Conservation (phyloP, 1,140 invertebrate species). For the Aphelinus atriplicis region DNA sequence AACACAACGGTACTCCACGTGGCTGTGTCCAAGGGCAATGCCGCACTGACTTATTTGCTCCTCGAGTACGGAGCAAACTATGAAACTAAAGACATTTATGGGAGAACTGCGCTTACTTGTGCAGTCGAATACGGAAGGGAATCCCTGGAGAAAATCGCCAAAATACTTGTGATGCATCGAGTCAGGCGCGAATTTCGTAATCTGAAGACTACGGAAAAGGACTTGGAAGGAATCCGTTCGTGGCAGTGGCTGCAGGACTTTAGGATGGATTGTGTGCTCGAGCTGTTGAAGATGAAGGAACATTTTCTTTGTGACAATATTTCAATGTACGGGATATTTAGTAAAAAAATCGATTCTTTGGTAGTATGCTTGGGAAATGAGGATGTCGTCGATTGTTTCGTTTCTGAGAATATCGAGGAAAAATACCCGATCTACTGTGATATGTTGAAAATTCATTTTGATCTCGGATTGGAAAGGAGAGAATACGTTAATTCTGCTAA, state of each 20-base stretch:
- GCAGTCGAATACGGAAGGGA: constrained; percentile 4
- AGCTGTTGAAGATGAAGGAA: constrained; percentile 7
- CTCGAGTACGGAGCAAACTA: constrained; percentile 3
- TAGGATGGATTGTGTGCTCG: not conserved
- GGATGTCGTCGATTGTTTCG: not conserved
- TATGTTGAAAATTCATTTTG: not conserved
- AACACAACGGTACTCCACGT: constrained; percentile 20
- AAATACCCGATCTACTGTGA: constrained; percentile 1
- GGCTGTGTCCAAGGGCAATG: not conserved
- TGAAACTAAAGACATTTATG: not conserved
- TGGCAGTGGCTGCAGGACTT: not conserved
- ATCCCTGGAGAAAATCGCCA: not conserved
- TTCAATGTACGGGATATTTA: not conserved
- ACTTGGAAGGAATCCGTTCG: not conserved
- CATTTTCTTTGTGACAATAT: not conserved
- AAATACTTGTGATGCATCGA: not conserved
- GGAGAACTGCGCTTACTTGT: not conserved
- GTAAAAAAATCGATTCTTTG: not conserved
- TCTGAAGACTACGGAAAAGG: not conserved
- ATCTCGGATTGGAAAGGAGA: constrained; percentile 4
- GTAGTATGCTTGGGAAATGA: constrained; percentile 8
- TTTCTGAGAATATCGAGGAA: not conserved
- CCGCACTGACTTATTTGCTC: not conserved
- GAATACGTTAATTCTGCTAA: not conserved
- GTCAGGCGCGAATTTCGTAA: not conserved